Base-by-base conservation (phyloP, 2,797 vertebrate genomes). In the Gambelia wislizenii region DNA sequence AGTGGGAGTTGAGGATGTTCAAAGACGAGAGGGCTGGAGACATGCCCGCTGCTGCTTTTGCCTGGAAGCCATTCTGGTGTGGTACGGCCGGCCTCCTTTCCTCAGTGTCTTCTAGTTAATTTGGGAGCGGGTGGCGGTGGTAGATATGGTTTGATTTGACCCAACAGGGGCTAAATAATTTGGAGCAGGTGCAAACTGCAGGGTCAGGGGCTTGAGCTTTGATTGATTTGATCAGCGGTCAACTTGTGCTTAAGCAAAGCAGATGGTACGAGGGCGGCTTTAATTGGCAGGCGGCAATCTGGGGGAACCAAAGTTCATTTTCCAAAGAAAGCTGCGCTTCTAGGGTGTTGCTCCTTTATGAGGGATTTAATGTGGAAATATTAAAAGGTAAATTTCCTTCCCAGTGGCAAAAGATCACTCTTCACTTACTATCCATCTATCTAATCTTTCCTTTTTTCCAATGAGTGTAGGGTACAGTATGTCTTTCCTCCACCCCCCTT, bases 41-140 rank as follows among this genome's bases (percentile, higher is more conserved):
- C 78, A 1, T 64, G 75, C 16, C 0, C 30, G 0, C 0, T 1
- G 12, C 36, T 36, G n/a, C n/a, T 36, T 61, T 92, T 79, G 64
- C 93, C 92, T 93, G 82, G 87, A 89, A 91, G 84, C 87, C 42
- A 47, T 91, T 91, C 74, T 80, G 56, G 75, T 91, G 74, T 94
- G 86, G 47, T 86, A 87, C 80, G 74, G 85, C 56, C 33, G 25
- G 39, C 39, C 87, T 80, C 83, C 72, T 67, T 89, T 88, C 76
- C 77, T 85, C n/a, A 22, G n/a, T 83, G 3, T 70, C 54, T n/a
- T 76, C 79, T 13, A 9, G 87, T 91, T 77, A 61, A 74, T 14
- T 49, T 92, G 20, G 20, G 59, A 59, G 56, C 56, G 16, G 9
- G n/a, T 49, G 27, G 56, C 5, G 18, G 56, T 20, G 27, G 75